Evolutionary conservation across 1,140 invertebrate species (phyloP).

Genomic region (Caenorhabditis latens): DNA sequence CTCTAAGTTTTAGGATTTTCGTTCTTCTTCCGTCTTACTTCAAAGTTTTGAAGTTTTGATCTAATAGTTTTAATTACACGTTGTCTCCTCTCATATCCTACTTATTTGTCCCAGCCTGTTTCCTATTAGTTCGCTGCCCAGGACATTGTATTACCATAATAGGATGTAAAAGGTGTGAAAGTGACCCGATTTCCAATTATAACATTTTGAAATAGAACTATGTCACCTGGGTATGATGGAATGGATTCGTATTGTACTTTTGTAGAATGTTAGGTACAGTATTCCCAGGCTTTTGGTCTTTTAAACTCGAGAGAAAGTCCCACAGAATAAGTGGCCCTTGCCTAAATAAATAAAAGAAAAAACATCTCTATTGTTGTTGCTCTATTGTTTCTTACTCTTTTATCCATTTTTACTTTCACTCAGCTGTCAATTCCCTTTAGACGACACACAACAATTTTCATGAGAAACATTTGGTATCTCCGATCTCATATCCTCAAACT

Average conservation of each 20-base stretch:
- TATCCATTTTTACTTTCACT: too few species aligned
- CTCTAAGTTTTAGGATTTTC: neutral
- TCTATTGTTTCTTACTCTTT: too few species aligned
- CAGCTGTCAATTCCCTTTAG: neutral
- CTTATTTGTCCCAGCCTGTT: neutral
- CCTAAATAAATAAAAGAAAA: too few species aligned
- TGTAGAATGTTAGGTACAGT: too few species aligned
- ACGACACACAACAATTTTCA: neutral
- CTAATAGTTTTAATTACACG: too few species aligned
- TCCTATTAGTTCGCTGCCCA: neutral
- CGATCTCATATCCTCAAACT: neutral
- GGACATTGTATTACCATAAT: neutral
- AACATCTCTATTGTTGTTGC: too few species aligned
- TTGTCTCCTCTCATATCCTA: neutral
- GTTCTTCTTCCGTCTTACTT: neutral
- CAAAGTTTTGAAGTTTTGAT: too few species aligned
- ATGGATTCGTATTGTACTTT: too few species aligned
- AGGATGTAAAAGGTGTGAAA: conserved; percentile 20
- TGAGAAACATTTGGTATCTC: conserved; percentile 5
- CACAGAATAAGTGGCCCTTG: too few species aligned
- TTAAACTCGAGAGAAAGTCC: too few species aligned
- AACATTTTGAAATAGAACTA: neutral
- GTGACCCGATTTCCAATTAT: conserved; percentile 14
- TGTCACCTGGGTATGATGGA: neutral
- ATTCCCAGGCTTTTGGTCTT: too few species aligned